Percentiles rank a stretch among this genome's conserved stretches.
Evolutionary conservation across 2,113 vertebrate species (phyloP).

Genomic region (Serilophus lunatus): DNA sequence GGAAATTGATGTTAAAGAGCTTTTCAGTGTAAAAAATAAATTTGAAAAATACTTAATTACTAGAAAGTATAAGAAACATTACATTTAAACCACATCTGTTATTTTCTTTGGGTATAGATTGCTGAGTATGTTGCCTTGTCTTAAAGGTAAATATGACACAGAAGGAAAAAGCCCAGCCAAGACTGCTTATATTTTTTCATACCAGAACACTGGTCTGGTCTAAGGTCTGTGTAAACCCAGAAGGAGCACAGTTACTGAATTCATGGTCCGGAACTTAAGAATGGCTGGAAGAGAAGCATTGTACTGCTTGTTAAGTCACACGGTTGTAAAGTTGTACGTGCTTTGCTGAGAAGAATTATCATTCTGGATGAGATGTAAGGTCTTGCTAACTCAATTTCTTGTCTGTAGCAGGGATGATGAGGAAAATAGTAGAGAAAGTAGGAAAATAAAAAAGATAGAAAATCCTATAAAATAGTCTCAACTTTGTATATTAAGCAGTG

Average conservation of each 20-base stretch:
- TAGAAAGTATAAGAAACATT: background rate
- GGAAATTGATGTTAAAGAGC: background rate
- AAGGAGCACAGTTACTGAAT: background rate
- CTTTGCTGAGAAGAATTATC: background rate
- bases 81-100: background rate
- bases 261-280: background rate
- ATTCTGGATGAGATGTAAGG: background rate
- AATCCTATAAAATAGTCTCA: background rate
- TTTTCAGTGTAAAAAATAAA: background rate
- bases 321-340: fast-evolving
- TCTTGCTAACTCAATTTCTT: background rate
- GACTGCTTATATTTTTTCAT: background rate
- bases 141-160: background rate
- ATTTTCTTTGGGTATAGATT: background rate
- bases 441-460: background rate
- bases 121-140: background rate
- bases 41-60: background rate
- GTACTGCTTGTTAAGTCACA: background rate
- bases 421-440: background rate
- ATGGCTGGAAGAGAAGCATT: background rate
- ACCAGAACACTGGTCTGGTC: background rate
- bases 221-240: background rate
- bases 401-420: background rate
- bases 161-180: background rate
- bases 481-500: background rate